These are phyloP conservation scores for Didymodactylos carnosus DNA, from an alignment of 2,888 invertebrate genomes.

Conservation along the genomic window DNA sequence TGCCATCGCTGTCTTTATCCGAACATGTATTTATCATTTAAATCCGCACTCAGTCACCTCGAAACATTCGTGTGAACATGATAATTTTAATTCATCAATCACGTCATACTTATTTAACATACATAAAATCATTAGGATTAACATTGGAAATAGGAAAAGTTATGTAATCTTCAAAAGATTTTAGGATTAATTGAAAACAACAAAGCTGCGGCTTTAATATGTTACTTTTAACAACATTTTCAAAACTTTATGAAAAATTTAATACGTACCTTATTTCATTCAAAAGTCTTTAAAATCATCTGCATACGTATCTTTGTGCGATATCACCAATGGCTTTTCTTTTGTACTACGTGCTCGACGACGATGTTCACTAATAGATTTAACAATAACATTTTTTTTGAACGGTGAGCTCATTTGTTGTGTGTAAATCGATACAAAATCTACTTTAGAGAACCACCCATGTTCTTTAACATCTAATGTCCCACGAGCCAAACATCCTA, in stretches of 20 bases:
- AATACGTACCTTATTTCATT: neutral
- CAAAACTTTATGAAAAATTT: too few relatives aligned
- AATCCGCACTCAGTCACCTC: too few relatives aligned
- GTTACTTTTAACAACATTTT: neutral
- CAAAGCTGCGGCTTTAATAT: neutral
- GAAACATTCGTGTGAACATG: too few relatives aligned
- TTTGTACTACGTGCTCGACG: neutral
- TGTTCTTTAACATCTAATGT: neutral
- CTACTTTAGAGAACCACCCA: neutral
- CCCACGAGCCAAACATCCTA: neutral
- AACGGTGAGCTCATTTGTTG: neutral
- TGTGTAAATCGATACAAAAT: neutral
- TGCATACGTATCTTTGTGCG: neutral
- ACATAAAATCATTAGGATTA: too few relatives aligned
- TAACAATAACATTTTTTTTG: neutral
- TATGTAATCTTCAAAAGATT: too few relatives aligned
- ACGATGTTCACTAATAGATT: neutral
- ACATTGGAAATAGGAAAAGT: too few relatives aligned
- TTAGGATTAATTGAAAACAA: too few relatives aligned
- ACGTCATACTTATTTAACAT: too few relatives aligned
- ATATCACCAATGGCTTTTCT: neutral
- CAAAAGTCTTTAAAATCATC: neutral
- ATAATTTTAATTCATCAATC: too few relatives aligned
- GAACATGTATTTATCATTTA: too few relatives aligned
- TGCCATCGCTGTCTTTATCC: too few relatives aligned